Evolutionary conservation across 1,140 invertebrate species (phyloP).

Genomic region (Megathymus violae): DNA sequence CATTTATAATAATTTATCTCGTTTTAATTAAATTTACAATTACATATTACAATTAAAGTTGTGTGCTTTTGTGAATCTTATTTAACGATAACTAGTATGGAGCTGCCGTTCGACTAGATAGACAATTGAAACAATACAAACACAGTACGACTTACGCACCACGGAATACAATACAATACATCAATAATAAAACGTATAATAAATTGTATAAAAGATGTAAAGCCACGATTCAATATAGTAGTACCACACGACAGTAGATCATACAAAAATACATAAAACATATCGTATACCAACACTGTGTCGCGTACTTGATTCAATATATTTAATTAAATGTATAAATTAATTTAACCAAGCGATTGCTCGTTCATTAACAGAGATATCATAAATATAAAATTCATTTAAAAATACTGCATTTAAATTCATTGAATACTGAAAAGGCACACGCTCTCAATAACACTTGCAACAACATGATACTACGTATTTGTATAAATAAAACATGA

Average conservation of each 20-base stretch:
- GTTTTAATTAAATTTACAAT: no score
- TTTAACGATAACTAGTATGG: constrained; percentile 37
- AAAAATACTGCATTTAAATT: constrained; percentile 25
- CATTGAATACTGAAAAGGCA: constrained; percentile 28
- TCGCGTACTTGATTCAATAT: constrained; percentile 14
- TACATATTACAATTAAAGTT: neutral
- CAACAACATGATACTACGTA: neutral
- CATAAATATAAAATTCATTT: constrained; percentile 8
- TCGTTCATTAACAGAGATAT: neutral
- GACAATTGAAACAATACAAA: constrained; percentile 50
- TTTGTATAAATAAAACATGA: constrained; percentile 8
- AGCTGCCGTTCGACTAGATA: constrained; percentile 70
- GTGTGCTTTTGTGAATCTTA: constrained; percentile 10
- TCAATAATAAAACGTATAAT: neutral
- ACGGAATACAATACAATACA: constrained; percentile 1
- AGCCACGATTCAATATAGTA: no score
- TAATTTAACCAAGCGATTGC: neutral
- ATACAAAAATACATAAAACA: no score
- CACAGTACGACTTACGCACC: constrained; percentile 29
- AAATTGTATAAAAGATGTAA: no score
- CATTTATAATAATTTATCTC: no score
- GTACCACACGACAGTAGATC: no score
- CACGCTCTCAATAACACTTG: neutral
- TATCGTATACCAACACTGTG: no score
- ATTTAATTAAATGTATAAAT: neutral